phyloP scores from a whole-genome alignment of 2,113 vertebrate species.

The Oncorhynchus gorbuscha region DNA sequence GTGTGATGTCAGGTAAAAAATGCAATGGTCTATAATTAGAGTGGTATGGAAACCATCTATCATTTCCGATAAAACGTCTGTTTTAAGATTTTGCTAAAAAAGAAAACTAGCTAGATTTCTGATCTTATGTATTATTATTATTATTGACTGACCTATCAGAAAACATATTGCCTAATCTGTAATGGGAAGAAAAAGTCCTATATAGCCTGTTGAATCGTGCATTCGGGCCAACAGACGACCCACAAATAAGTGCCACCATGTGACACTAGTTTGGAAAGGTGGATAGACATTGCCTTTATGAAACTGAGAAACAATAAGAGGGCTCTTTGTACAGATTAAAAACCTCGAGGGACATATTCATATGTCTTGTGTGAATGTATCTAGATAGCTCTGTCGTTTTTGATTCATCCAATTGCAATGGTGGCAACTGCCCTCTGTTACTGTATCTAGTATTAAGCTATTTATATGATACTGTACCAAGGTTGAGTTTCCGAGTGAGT shows the following conservation, averaged over 20 bases:
- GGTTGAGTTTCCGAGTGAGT: background rate
- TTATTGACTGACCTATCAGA: background rate
- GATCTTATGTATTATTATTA: too few relatives aligned
- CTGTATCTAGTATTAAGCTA: too few relatives aligned
- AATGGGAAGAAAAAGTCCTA: background rate
- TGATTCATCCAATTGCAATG: background rate
- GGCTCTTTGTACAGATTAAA: background rate
- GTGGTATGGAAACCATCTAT: too few relatives aligned
- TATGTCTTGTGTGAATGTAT: background rate
- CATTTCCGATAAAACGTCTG: too few relatives aligned
- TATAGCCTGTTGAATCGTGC: background rate
- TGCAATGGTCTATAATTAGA: background rate
- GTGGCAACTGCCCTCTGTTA: background rate
- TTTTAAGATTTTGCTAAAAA: too few relatives aligned
- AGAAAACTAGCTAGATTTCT: too few relatives aligned
- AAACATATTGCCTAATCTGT: background rate
- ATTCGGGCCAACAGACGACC: background rate
- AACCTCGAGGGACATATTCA: background rate
- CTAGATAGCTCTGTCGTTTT: background rate
- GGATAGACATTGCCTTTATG: background rate
- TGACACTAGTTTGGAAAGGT: background rate
- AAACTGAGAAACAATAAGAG: background rate
- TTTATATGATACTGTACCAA: background rate
- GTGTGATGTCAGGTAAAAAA: conserved; percentile 19
- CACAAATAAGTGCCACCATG: background rate